Conservation (phyloP, 2,888 invertebrate genomes). For the Drosophila mimetica region DNA sequence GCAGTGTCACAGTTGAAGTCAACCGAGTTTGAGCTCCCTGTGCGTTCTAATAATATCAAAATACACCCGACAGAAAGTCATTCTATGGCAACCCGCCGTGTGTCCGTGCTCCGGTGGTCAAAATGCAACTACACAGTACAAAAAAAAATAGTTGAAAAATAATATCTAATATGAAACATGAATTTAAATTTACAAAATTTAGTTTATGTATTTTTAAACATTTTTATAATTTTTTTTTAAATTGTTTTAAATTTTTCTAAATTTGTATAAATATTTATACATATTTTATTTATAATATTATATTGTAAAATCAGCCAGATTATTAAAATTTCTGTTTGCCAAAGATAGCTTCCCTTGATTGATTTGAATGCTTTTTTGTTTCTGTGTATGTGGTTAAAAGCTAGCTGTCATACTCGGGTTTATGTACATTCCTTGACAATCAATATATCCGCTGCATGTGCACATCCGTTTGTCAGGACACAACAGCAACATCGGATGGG, state of each 20-base stretch:
- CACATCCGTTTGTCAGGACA: conserved; percentile 66
- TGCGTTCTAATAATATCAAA: conserved; percentile 44
- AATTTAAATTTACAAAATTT: no score
- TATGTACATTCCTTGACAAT: conserved; percentile 57
- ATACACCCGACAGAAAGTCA: conserved; percentile 21
- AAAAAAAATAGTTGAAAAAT: background rate
- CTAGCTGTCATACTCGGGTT: conserved; percentile 4
- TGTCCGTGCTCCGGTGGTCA: background rate
- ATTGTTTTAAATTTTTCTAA: no score
- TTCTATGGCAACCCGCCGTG: conserved; percentile 14
- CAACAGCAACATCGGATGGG: conserved; percentile 27
- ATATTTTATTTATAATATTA: no score
- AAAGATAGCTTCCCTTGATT: no score
- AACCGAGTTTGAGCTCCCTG: conserved; percentile 19
- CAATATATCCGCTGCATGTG: conserved; percentile 79
- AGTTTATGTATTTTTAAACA: no score
- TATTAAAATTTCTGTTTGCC: no score
- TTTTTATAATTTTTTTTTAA: no score
- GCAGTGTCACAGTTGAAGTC: conserved; percentile 14
- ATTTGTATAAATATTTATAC: no score
- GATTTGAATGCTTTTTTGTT: no score
- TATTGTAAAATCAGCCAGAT: no score
- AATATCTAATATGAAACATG: background rate
- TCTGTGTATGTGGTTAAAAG: conserved; percentile 4
- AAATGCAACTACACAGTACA: conserved; percentile 1